Evolutionary conservation across 2,888 invertebrate genomes (phyloP).

Genomic region (Colostygia pectinataria): DNA sequence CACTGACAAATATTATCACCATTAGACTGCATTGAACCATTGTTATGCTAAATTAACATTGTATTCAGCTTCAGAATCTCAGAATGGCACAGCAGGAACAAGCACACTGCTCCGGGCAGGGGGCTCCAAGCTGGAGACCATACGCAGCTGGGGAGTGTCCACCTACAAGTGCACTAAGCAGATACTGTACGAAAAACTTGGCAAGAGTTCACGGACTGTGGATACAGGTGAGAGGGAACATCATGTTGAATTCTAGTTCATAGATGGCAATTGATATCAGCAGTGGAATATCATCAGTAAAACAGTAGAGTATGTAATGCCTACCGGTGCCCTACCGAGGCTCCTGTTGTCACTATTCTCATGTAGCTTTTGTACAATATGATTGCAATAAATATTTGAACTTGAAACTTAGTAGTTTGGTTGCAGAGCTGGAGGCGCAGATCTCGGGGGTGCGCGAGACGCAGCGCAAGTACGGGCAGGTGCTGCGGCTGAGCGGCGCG

Average conservation of each 20-base stretch:
- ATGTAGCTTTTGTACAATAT: too few species aligned
- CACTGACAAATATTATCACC: too few species aligned
- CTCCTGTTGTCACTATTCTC: too few species aligned
- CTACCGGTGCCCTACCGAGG: too few species aligned
- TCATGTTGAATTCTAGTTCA: neutral
- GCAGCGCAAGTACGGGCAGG: constrained; percentile 94
- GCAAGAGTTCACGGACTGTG: constrained; percentile 95
- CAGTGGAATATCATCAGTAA: too few species aligned
- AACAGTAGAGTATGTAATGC: too few species aligned
- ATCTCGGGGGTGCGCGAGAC: constrained; percentile 97
- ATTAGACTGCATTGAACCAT: too few species aligned
- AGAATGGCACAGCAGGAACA: constrained; percentile 83
- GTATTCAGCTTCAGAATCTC: constrained; percentile 78
- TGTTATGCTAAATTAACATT: too few species aligned
- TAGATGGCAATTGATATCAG: too few species aligned
- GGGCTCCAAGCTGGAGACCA: constrained; percentile 94
- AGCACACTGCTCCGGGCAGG: constrained; percentile 84
- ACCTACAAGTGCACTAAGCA: constrained; percentile 99
- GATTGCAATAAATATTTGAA: too few species aligned
- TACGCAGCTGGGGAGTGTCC: constrained; percentile 98
- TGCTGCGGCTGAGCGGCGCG: constrained; percentile 92
- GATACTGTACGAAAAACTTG: constrained; percentile 96
- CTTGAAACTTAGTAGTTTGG: neutral
- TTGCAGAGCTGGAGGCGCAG: constrained; percentile 94
- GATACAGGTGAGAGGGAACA: constrained; percentile 86